Evolutionary conservation across 2,113 vertebrate species (phyloP).

Genomic region (Ameiurus melas): DNA sequence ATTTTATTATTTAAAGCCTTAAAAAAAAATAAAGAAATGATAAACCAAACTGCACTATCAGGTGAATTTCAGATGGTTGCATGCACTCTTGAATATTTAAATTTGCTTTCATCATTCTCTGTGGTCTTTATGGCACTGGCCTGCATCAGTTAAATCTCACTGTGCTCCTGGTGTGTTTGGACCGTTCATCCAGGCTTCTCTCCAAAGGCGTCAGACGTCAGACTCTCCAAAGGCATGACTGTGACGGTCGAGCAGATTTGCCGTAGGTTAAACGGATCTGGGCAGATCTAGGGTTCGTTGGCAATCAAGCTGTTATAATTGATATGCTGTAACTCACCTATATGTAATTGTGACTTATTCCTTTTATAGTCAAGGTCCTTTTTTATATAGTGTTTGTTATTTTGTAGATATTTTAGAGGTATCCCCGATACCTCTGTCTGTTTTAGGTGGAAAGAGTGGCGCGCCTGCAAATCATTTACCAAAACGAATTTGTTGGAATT

Average conservation of each 20-base stretch:
- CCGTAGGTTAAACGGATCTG: not conserved
- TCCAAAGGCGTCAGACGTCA: not conserved
- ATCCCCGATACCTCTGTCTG: not conserved
- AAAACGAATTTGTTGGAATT: not conserved
- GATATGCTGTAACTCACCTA: too few relatives aligned
- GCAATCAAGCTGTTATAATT: not conserved
- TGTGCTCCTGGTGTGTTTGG: not conserved
- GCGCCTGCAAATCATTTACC: not conserved
- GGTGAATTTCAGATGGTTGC: not conserved
- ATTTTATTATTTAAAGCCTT: not conserved
- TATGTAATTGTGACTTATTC: not conserved
- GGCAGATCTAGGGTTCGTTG: not conserved
- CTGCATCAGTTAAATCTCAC: not conserved
- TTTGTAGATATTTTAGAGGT: not conserved
- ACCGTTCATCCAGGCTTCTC: not conserved
- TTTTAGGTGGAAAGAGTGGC: not conserved
- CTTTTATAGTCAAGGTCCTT: not conserved
- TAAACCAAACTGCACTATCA: not conserved
- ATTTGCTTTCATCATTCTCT: not conserved
- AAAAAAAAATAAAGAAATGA: not conserved
- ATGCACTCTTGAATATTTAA: constrained; percentile 7
- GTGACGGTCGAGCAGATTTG: not conserved
- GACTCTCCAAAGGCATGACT: not conserved
- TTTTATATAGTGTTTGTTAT: not conserved
- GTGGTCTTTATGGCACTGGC: not conserved